Evolutionary conservation across 2,113 vertebrate genomes (phyloP).

Genomic region (Prinia subflava): DNA sequence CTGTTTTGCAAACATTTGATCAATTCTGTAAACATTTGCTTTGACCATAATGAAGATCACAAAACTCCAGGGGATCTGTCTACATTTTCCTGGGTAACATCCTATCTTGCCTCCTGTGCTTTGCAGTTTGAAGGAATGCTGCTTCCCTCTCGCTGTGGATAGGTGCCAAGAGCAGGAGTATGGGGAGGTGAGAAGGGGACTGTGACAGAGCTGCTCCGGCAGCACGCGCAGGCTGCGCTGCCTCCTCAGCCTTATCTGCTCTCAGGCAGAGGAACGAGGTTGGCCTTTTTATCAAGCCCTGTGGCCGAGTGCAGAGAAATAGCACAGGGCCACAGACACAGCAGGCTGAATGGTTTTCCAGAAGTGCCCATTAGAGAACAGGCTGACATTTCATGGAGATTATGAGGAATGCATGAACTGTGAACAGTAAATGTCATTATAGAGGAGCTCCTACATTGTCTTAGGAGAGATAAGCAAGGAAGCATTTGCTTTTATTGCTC

Average conservation of each 20-base stretch:
- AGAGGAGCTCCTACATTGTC: conserved; percentile 10
- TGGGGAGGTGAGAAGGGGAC: background rate
- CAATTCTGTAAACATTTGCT: background rate
- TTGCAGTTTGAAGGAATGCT: background rate
- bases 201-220: background rate
- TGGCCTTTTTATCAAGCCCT: background rate
- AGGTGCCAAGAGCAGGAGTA: background rate
- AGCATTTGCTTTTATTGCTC: background rate
- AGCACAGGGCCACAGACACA: background rate
- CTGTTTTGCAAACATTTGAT: background rate
- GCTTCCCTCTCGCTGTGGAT: background rate
- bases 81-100: background rate
- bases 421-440: conserved; percentile 52
- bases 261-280: background rate
- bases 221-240: background rate
- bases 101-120: background rate
- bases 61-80: background rate
- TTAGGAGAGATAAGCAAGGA: conserved; percentile 11
- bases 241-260: background rate
- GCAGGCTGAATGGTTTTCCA: background rate
- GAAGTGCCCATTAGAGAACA: conserved; percentile 27
- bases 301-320: background rate
- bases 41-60: background rate
- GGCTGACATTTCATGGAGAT: conserved; percentile 60
- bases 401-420: conserved; percentile 62